Evolutionary conservation across 2,888 invertebrate species (phyloP).

Genomic region (Drosophila sordidapex): DNA sequence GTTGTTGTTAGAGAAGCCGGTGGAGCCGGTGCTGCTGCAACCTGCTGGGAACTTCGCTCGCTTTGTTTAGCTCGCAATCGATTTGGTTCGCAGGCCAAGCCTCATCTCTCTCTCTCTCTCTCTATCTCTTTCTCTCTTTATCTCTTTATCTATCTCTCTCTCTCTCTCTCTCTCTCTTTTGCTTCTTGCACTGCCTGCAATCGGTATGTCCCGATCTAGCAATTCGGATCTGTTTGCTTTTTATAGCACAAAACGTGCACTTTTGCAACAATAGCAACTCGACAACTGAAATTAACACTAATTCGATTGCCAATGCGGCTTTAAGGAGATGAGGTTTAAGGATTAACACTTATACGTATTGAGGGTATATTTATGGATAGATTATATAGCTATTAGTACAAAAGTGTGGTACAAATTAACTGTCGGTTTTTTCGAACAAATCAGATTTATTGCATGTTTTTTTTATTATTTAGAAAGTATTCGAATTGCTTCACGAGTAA

Average conservation of each 20-base stretch:
- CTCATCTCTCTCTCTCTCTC: constrained; percentile 10
- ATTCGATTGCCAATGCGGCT: constrained; percentile 44
- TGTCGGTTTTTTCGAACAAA: background rate
- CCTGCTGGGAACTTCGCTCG: constrained; percentile 75
- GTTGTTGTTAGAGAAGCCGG: constrained; percentile 21
- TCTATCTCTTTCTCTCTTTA: background rate
- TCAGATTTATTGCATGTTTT: constrained; percentile 1
- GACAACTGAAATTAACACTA: constrained; percentile 71
- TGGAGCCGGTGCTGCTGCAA: constrained; percentile 59
- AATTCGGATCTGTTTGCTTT: constrained; percentile 52
- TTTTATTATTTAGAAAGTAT: background rate
- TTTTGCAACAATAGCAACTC: constrained; percentile 59
- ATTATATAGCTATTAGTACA: background rate
- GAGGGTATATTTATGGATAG: background rate
- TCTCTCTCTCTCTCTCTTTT: background rate
- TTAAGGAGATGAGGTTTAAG: constrained; percentile 23
- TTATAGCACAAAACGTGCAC: constrained; percentile 67
- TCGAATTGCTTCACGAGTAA: background rate
- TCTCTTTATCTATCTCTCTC: background rate
- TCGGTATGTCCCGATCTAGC: constrained; percentile 39
- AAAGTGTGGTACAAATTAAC: constrained; percentile 6
- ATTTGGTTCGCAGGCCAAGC: constrained; percentile 49
- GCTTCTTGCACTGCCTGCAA: constrained; percentile 2
- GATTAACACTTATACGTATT: constrained; percentile 12
- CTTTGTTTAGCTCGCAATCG: constrained; percentile 72